Conservation (phyloP, 2,797 vertebrate genomes). For the Intellagama lesueurii region DNA sequence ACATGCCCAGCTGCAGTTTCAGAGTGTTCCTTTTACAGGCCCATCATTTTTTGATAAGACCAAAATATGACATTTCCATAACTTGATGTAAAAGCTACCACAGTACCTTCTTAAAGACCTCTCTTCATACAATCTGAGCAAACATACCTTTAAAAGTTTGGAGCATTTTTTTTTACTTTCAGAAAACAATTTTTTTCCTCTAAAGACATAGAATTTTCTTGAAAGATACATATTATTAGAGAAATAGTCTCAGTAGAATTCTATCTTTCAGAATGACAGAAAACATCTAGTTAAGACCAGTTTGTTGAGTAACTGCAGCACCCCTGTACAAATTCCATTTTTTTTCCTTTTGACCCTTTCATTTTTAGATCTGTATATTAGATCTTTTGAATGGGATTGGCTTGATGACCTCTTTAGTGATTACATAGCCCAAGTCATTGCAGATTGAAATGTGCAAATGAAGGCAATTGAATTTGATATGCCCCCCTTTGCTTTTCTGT, state of each 20-base stretch:
- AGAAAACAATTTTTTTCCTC: neutral
- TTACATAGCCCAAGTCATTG: neutral
- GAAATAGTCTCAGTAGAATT: neutral
- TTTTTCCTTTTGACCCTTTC: neutral
- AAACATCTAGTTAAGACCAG: slow-evolving; percentile 14
- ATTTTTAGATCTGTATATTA: neutral
- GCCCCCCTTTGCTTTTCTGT: neutral
- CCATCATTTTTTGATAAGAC: accelerated
- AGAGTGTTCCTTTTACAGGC: slow-evolving; percentile 1
- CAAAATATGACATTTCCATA: neutral
- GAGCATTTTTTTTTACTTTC: neutral
- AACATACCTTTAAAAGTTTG: neutral
- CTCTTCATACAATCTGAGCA: accelerated
- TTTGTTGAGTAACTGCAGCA: neutral
- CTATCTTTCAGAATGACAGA: too few species aligned
- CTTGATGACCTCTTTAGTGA: neutral
- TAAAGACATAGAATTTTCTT: neutral
- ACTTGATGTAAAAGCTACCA: neutral
- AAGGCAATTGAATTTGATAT: slow-evolving; percentile 22
- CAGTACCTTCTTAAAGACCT: neutral
- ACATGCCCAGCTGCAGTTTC: neutral
- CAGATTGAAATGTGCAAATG: slow-evolving; percentile 3
- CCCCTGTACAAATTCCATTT: neutral
- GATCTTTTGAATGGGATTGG: neutral
- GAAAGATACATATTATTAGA: neutral